phyloP scores from a whole-genome alignment of 2,888 invertebrate genomes.

The Elysia crispata region DNA sequence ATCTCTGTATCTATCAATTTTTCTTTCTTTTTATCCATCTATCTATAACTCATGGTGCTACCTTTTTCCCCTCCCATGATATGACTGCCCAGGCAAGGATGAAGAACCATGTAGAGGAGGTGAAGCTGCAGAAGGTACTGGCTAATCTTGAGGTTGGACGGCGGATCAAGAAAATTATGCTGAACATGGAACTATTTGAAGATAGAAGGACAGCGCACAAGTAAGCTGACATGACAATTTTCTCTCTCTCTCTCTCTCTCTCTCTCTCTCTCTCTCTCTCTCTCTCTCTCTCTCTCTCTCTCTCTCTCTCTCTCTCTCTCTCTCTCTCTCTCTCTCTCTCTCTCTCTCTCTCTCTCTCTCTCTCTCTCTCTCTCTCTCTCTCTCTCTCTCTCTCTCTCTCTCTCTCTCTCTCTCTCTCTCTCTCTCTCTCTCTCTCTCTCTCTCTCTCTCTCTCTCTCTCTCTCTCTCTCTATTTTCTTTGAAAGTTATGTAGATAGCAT shows the following conservation, averaged over 20 bases:
- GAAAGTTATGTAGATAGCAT: neutral
- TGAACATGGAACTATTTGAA: constrained; percentile 39
- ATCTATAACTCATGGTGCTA: too few species aligned
- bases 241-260: too few species aligned
- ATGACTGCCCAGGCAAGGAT: neutral
- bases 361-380: constrained; percentile 16
- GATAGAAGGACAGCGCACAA: constrained; percentile 37
- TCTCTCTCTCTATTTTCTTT: constrained; percentile 14
- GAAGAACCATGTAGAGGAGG: constrained; percentile 40
- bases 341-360: neutral
- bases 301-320: constrained; percentile 6
- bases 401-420: constrained; percentile 18
- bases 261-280: too few species aligned
- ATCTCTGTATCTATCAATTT: too few species aligned
- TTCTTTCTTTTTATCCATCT: too few species aligned
- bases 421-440: constrained; percentile 1
- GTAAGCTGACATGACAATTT: neutral
- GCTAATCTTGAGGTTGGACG: constrained; percentile 44
- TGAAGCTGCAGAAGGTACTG: constrained; percentile 50
- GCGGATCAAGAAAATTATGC: constrained; percentile 39
- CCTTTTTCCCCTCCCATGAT: too few species aligned
- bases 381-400: neutral
- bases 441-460: constrained; percentile 9
- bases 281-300: constrained; percentile 11
- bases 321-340: constrained; percentile 20